Percentiles rank a stretch among this genome's conserved stretches.
Evolutionary conservation across 2,888 invertebrate genomes (phyloP).

Genomic region (Elysia crispata): DNA sequence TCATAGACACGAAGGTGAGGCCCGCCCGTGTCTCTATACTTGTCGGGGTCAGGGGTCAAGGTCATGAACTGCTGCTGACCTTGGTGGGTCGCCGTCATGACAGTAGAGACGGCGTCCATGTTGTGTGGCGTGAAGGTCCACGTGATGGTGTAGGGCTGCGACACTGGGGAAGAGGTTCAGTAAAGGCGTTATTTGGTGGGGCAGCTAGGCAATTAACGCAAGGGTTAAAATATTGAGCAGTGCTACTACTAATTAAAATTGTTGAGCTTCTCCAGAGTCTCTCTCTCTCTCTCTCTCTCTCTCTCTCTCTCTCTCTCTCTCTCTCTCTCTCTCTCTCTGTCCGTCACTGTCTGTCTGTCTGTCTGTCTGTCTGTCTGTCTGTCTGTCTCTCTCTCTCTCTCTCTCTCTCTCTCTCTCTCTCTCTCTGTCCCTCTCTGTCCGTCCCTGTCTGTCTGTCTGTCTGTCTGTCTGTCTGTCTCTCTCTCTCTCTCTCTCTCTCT

Average conservation of each 20-base stretch:
- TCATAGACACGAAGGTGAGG: constrained; percentile 37
- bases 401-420: too few species aligned
- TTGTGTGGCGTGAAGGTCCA: constrained; percentile 49
- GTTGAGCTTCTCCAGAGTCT: neutral
- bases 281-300: constrained; percentile 12
- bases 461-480: too few species aligned
- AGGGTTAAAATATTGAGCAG: too few species aligned
- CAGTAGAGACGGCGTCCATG: constrained; percentile 32
- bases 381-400: too few species aligned
- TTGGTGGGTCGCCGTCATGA: constrained; percentile 45
- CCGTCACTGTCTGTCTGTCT: neutral
- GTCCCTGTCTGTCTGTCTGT: too few species aligned
- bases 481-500: neutral
- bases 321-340: neutral
- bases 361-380: too few species aligned
- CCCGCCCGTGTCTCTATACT: constrained; percentile 41
- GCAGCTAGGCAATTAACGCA: too few species aligned
- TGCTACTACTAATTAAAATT: too few species aligned
- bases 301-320: constrained; percentile 20
- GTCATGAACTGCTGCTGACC: constrained; percentile 36
- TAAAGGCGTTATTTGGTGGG: neutral
- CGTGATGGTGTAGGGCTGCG: constrained; percentile 50
- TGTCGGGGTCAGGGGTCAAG: constrained; percentile 39
- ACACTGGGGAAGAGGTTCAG: constrained; percentile 13
- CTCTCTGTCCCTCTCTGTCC: too few species aligned